Base-by-base conservation (phyloP, 2,888 invertebrate species). In the Dryococelus australis region DNA sequence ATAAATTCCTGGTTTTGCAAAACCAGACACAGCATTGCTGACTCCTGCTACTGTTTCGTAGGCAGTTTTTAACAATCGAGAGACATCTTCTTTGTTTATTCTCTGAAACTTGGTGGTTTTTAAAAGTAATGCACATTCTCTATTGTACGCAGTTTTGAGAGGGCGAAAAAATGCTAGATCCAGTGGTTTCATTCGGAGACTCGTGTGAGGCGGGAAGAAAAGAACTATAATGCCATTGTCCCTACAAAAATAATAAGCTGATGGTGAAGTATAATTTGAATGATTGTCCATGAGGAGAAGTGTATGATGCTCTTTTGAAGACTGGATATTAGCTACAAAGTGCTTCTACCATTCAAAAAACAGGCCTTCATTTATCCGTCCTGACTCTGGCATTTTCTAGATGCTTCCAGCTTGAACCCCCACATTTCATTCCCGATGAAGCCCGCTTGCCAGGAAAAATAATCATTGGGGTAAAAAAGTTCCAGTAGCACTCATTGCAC, bases 241-340 rank as follows among this genome's bases (percentile, higher is more conserved):
- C 53, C 51, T 20, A 53, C 87, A 88, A 27, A 85, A 87, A 0
- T 85, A n/a, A 20, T 88, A 87, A 16, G 84, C 83, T 53, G 79
- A 28, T 0, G 87, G 78, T 26, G 78, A 83, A 4, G 53, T 87
- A 84, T 89, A 87, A 65, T 85, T 86, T 3, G 83, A 20, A 85
- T 89, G 88, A 27, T 86, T 87, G 47, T 89, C 88, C 79, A 89
- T 43, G 9, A 89, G 35, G 28, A 84, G 87, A 10, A 89, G 86
- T 65, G 65, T 65, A 65, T 9, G 65, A 65, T 65, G 65, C 24
- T 20, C 24, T 65, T 65, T 65, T 65, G 65, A 65, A 16, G 65
- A 9, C 65, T 85, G 27, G 26, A 10, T 43, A 85, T 85, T 85
- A n/a, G 47, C 85, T 43, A 43, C 47, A 85, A n/a, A n/a, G n/a